These are phyloP conservation scores for Pangasius sanitwongsei DNA, from an alignment of 2,797 vertebrate genomes.

Conservation along the genomic window DNA sequence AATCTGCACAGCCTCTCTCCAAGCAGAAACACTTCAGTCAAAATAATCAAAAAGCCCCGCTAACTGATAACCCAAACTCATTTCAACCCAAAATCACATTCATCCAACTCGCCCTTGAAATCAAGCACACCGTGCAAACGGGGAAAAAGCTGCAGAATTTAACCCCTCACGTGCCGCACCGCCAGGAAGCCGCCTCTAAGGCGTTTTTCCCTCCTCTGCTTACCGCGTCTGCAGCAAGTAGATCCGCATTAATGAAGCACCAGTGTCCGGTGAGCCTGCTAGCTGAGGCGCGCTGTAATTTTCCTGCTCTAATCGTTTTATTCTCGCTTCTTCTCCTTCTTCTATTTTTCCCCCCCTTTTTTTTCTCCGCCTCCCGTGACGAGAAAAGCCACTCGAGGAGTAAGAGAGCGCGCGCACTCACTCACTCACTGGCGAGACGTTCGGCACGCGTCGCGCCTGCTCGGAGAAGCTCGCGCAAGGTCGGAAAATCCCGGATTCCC, in stretches of 20 bases:
- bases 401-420: constrained; percentile 54
- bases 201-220: constrained; percentile 5
- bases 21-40: background rate
- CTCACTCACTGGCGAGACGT: constrained; percentile 70
- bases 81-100: background rate
- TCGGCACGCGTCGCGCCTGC: constrained; percentile 68
- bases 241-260: constrained; percentile 18
- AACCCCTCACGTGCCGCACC: constrained; percentile 69
- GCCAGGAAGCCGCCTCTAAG: constrained; percentile 15
- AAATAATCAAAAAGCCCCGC: background rate
- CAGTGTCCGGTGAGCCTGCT: background rate
- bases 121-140: constrained; percentile 55
- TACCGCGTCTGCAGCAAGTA: constrained; percentile 39
- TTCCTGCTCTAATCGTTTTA: constrained; percentile 1
- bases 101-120: constrained; percentile 32
- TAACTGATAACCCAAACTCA: background rate
- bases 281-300: background rate
- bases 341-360: background rate
- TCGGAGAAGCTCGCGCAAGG: constrained; percentile 71
- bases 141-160: constrained; percentile 78
- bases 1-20: background rate
- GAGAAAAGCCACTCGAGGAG: constrained; percentile 65
- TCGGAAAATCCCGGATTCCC: constrained; percentile 68
- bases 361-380: constrained; percentile 62
- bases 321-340: constrained; percentile 4